Base-by-base conservation (phyloP, 1,140 invertebrate species). In the Diprion similis region DNA sequence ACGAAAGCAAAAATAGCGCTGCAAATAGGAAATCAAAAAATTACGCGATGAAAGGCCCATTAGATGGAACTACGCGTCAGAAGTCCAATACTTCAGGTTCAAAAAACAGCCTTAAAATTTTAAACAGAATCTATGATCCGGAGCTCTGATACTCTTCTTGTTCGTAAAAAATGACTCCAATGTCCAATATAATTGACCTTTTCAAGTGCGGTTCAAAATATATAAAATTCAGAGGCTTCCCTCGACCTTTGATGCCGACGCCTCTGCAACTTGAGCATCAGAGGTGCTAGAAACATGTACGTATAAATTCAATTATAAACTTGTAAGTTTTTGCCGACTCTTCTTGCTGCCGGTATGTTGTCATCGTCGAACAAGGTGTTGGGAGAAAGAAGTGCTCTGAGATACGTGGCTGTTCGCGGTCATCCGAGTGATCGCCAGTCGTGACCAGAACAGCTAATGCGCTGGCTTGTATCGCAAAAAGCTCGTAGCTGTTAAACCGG, bases 251-350 rank as follows among this genome's bases (percentile, higher is more conserved):
- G 11, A 13, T 59, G 51, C 11, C n/a, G 11, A 15, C n/a, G 51
- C n/a, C 9, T 15, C n/a, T 59, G 51, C 9, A 59, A 15, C 51
- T 15, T 17, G 51, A 17, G 4, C n/a, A 15, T 17, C 51, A 59
- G 6, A 59, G 11, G 51, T 17, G 51, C 51, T 37, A 1, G 24
- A 37, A 6, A 37, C 51, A 59, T 8, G 51, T 59, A 6, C 51
- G 24, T 59, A 59, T 59, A 59, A 59, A 59, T 59, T 59, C 51
- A 59, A 59, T 59, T 59, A 59, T 13, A 59, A 59, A 59, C 51
- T 8, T 37, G 24, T 17, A 59, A 59, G 51, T 59, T 59, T 11
- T 59, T 59, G 51, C 51, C 3, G n/a, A 59, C 51, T 37, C 24
- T 37, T 37, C 24, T 17, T 59, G 9, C 11, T 8, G 51, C 4